Base-by-base conservation (phyloP, 2,888 invertebrate species). In the Schrankia costaestrigalis region DNA sequence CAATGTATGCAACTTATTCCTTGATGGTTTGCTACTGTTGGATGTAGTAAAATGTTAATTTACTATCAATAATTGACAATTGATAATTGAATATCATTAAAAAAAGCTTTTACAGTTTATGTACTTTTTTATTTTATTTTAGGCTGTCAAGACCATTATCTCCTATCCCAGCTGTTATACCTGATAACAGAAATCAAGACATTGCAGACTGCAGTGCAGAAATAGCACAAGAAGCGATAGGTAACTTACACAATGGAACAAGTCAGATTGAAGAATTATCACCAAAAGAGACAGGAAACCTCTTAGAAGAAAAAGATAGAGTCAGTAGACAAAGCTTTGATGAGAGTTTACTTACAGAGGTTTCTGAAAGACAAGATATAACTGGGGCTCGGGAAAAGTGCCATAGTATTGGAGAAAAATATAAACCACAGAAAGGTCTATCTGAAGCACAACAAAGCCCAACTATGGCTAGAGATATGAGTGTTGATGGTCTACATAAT, bases 401-500 rank as follows among this genome's bases (percentile, higher is more conserved):
- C 48, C 83, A 89, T 46, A 89, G 88, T 53, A 77, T 88, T 36
- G 85, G 88, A 1, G 88, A 89, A 43, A 88, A 88, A 60, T 85
- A 83, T 49, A 88, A 85, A 56, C 56, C 65, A 8, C 81, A 78
- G 38, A 88, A 84, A 55, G 54, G 59, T 6, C 25, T 78, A 11
- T 48, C 65, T 1, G 88, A 89, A 56, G 77, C 80, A 3, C 88
- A 87, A 41, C 86, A 86, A 38, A 86, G 86, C 53, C 88, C 87
- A 2, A 89, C 91, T 6, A 85, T 94, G 74, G 91, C 92, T 0
- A 89, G 94, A 33, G 94, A 95, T 50, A 90, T 92, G 59, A 94
- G 94, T 55, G 85, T 89, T 0, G 89, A 89, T 50, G 88, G 88
- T 11, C 85, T 92, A 23, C 91, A 90, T 45, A 92, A 90, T 63